These are phyloP conservation scores for Branchellion lobata DNA, from an alignment of 2,888 invertebrate species.

Conservation along the genomic window DNA sequence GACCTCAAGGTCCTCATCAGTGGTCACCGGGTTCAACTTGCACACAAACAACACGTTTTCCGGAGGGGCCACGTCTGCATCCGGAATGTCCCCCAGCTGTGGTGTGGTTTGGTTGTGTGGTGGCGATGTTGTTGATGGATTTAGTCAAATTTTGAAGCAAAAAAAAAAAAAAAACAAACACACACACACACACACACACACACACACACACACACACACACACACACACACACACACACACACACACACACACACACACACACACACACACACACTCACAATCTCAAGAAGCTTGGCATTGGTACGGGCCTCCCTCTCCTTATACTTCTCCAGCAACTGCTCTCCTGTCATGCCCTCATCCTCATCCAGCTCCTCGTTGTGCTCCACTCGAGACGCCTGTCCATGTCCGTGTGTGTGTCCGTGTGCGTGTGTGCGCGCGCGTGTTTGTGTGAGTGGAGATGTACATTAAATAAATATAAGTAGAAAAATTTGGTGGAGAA, in stretches of 20 bases:
- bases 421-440: background rate
- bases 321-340: slow-evolving; percentile 82
- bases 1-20: slow-evolving; percentile 92
- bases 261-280: slow-evolving; percentile 66
- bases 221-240: no score
- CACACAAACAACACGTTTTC: slow-evolving; percentile 99
- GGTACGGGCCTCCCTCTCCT: slow-evolving; percentile 89
- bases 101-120: background rate
- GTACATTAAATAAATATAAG: no score
- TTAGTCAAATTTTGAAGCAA: no score
- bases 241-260: no score
- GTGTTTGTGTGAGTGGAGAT: no score
- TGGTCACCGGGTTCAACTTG: slow-evolving; percentile 96
- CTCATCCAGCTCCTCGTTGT: slow-evolving; percentile 90
- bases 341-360: slow-evolving; percentile 78
- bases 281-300: slow-evolving; percentile 96
- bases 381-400: slow-evolving; percentile 81
- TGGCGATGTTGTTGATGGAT: background rate
- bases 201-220: no score
- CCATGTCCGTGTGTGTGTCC: background rate
- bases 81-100: slow-evolving; percentile 85
- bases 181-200: no score
- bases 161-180: no score
- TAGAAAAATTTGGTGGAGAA: no score
- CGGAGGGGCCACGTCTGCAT: slow-evolving; percentile 94